Base-by-base conservation (phyloP, 1,140 invertebrate genomes). In the Platyscapa corneri region DNA sequence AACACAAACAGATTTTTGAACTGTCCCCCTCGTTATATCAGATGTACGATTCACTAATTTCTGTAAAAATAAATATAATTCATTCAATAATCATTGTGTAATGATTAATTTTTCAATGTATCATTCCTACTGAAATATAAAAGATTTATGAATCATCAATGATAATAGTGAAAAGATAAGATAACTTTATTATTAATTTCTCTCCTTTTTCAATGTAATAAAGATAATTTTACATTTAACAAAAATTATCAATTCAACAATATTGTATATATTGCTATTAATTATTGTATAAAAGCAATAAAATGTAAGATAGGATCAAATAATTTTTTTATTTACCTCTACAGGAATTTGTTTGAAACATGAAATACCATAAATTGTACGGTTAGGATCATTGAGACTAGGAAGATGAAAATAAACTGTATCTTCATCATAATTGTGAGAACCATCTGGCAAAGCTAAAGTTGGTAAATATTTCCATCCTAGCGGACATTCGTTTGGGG, bases 301-400 rank as follows among this genome's bases (percentile, higher is more conserved):
- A 64, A 77, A 77, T 74, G 34, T 27, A 70, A 27, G 5, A 46
- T 30, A 70, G 23, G 46, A 83, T 30, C 8, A 32, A 39, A 64
- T 42, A 60, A 65, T 42, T 27, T 27, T 18, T 42, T 88, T 1
- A 75, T 87, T 91, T 94, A 98, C 97, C 94, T 98, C 97, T 27
- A 98, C 96, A 89, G 98, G 97, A 89, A 99, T 99, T 94, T 99
- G 99, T 87, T 98, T 95, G 93, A 99, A 99, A 94, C 99, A 99
- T 32, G 99, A 99, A 85, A 99, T 97, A 16, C 98, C 98, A 95
- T 97, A 99, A 18, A 99, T 95, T 65, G 98, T 99, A 88, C 96
- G 95, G 82, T 96, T 95, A 34, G 96, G 96, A 90, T 98, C 95
- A 30, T 95, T 96, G 37, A 98, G 93, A 89, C 97, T 97, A 49